Base-by-base conservation (phyloP, 2,888 invertebrate genomes). In the Cacoxenus indagator region DNA sequence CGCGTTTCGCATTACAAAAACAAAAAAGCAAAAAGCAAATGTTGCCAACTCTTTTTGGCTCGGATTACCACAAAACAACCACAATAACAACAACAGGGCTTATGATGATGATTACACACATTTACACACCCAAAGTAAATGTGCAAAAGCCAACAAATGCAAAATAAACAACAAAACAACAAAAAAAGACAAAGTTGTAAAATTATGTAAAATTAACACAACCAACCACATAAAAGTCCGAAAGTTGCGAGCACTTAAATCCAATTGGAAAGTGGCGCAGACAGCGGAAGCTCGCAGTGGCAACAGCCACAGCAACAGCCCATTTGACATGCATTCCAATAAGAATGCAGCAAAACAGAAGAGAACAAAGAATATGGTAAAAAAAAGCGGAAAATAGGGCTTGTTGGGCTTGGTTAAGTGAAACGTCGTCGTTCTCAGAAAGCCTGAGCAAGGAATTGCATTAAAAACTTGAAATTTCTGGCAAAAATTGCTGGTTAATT, bases 291-390 rank as follows among this genome's bases (percentile, higher is more conserved):
- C n/a, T n/a, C n/a, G n/a, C n/a, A n/a, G n/a, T n/a, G n/a, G n/a
- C n/a, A n/a, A n/a, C n/a, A n/a, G n/a, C n/a, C n/a, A n/a, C n/a
- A 62, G 14, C 31, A 62, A 37, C 8, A 62, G 29, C 24, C 24
- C 22, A 24, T 31, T 61, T 26, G 57, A 54, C 77, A 78, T 78
- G 77, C 72, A 78, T 78, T 78, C 76, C 78, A 71, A 45, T 4
- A 62, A 43, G 3, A 62, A 57, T 26, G 26, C 27, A 57, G 9
- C 57, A 14, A 14, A 57, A 57, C 27, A 57, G 27, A 27, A 29
- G 8, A 14, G 8, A n/a, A 26, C 24, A 57, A 57, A n/a, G 24
- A 14, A 55, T 9, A 43, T 29, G 29, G n/a, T 9, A 57, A 26
- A 24, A 55, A 57, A 11, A 29, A n/a, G 27, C 4, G n/a, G 26